Base-by-base conservation (phyloP, 2,113 vertebrate species). In the Salvelinus fontinalis region DNA sequence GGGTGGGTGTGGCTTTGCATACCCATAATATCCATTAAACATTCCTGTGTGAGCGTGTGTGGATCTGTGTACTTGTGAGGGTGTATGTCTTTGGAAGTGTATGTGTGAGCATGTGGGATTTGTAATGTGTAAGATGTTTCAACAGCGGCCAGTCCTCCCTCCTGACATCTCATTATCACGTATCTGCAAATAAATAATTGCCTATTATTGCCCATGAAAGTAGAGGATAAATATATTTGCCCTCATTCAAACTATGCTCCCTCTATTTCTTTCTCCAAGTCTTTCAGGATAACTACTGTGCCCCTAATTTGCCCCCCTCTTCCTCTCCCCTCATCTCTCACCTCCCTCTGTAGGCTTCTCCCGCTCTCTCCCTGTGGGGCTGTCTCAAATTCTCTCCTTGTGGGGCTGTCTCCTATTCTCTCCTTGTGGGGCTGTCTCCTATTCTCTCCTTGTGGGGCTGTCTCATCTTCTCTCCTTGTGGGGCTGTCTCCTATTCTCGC, bases 121-220 rank as follows among this genome's bases (percentile, higher is more conserved):
- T 22, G 66, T 66, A 85, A 90, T 90, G 82, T 89, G 84, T 88
- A 81, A 81, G 83, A 83, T 85, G 76, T 75, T 83, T 88, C 84
- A 84, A 73, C 75, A 81, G 77, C 34, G 77, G 74, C 85, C 83
- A 83, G 83, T 85, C 83, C 71, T 18, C 18, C 59, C 59, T 65
- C 80, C 71, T 82, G 85, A 86, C 74, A 70, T 81, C 79, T 79
- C 85, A 85, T 91, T 90, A 87, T 85, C 83, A 82, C 72, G 83
- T 70, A 86, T 89, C 87, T 86, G 88, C 86, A 89, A 91, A 89
- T 87, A 90, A 85, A 86, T 84, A 78, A 89, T 84, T 81, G 78
- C 83, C 83, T 81, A 89, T 90, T 87, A 90, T 57, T 85, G 87
- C 80, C 84, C 67, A 84, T 85, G 81, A 85, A 82, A 84, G 79